phyloP scores from a whole-genome alignment of 1,140 invertebrate species.

The Caenorhabditis inopinata region DNA sequence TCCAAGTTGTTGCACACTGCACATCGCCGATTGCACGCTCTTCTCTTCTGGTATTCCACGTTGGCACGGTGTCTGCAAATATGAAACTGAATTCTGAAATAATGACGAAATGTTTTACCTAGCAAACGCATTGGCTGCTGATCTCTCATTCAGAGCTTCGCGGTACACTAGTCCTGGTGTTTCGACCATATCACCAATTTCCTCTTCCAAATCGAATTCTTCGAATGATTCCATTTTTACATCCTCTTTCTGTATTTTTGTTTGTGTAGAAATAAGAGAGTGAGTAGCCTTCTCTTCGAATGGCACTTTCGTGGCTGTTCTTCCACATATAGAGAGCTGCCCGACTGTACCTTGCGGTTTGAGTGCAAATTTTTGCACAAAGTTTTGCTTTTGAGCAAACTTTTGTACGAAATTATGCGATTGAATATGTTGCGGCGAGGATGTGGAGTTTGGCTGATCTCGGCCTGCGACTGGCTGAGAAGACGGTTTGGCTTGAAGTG shows the following conservation, averaged over 20 bases:
- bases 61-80: background rate
- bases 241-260: background rate
- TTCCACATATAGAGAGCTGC: background rate
- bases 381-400: background rate
- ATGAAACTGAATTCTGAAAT: background rate
- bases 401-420: background rate
- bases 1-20: background rate
- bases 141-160: background rate
- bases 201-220: background rate
- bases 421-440: background rate
- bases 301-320: too few relatives aligned
- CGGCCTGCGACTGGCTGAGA: too few relatives aligned
- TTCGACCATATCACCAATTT: background rate
- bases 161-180: background rate
- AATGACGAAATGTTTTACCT: background rate
- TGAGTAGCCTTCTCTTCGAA: too few relatives aligned
- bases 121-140: background rate
- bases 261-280: too few relatives aligned
- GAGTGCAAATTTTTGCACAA: background rate
- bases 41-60: background rate
- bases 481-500: too few relatives aligned
- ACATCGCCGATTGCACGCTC: background rate
- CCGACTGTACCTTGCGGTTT: background rate
- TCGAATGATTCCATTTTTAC: background rate
- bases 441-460: too few relatives aligned